Conservation (phyloP, 2,113 vertebrate species). For the Centropristis striata region DNA sequence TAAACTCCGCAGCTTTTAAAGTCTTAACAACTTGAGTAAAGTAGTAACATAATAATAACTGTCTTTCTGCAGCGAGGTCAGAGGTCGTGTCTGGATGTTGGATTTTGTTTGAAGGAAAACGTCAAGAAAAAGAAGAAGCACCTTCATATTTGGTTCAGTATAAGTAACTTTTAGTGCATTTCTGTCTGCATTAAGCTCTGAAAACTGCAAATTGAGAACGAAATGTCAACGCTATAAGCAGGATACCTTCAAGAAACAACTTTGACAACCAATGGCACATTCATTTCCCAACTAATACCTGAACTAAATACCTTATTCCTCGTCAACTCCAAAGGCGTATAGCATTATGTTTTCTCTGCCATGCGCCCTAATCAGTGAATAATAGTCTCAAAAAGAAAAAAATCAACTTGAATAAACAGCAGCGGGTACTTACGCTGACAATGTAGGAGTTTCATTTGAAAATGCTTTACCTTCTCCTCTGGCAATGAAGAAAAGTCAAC, state of each 20-base stretch:
- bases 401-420: conserved; percentile 66
- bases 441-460: conserved; percentile 70
- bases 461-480: conserved; percentile 61
- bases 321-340: conserved; percentile 51
- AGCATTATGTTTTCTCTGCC: conserved; percentile 61
- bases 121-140: conserved; percentile 9
- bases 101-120: not conserved
- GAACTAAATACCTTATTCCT: conserved; percentile 74
- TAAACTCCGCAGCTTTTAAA: conserved; percentile 19
- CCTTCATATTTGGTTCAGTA: not conserved
- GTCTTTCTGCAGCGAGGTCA: conserved; percentile 8
- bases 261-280: conserved; percentile 70
- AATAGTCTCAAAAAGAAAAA: conserved; percentile 31
- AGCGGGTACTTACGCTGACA: conserved; percentile 68
- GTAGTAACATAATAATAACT: not conserved
- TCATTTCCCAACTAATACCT: conserved; percentile 80
- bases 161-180: conserved; percentile 38
- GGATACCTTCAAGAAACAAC: conserved; percentile 48
- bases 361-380: conserved; percentile 70
- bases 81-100: conserved; percentile 11
- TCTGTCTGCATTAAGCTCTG: conserved; percentile 49
- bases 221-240: conserved; percentile 39
- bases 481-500: conserved; percentile 75
- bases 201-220: conserved; percentile 44
- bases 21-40: conserved; percentile 11